phyloP scores from a whole-genome alignment of 2,797 vertebrate species.

The Esox lucius region DNA sequence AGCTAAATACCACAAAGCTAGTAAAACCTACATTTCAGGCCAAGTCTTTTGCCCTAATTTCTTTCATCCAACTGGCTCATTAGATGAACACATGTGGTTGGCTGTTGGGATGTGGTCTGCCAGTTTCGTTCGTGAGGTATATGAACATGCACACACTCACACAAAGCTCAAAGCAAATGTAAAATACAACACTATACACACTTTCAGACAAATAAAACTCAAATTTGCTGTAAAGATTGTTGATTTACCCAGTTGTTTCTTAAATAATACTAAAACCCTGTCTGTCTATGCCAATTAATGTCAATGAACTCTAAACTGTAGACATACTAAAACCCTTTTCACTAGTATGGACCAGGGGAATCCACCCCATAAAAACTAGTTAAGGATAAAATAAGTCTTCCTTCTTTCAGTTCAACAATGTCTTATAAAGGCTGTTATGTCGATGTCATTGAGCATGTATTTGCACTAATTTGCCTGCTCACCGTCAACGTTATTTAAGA shows the following conservation, averaged over 20 bases:
- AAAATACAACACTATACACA: conserved; percentile 3
- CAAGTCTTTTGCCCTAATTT: neutral
- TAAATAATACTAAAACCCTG: conserved; percentile 12
- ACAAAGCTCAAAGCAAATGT: conserved; percentile 11
- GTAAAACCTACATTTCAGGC: conserved; percentile 2
- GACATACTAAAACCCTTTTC: neutral
- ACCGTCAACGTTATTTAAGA: neutral
- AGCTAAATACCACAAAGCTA: conserved; percentile 23
- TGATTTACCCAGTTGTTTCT: conserved; percentile 20
- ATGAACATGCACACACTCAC: conserved; percentile 8
- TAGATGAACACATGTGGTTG: conserved; percentile 23
- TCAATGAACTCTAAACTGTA: conserved; percentile 8
- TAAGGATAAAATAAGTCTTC: conserved; percentile 11
- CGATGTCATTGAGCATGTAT: conserved; percentile 6
- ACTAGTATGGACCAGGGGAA: neutral
- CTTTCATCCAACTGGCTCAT: conserved; percentile 9
- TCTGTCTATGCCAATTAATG: conserved; percentile 22
- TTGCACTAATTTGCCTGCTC: neutral
- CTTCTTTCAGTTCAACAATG: neutral
- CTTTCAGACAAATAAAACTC: conserved; percentile 36
- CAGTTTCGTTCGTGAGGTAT: conserved; percentile 26
- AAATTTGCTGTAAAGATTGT: conserved; percentile 20
- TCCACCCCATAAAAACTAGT: conserved; percentile 1
- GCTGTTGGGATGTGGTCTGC: conserved; percentile 31
- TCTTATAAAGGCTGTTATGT: neutral